Evolutionary conservation across 2,113 vertebrate genomes (phyloP).

Genomic region (Pimephales promelas): DNA sequence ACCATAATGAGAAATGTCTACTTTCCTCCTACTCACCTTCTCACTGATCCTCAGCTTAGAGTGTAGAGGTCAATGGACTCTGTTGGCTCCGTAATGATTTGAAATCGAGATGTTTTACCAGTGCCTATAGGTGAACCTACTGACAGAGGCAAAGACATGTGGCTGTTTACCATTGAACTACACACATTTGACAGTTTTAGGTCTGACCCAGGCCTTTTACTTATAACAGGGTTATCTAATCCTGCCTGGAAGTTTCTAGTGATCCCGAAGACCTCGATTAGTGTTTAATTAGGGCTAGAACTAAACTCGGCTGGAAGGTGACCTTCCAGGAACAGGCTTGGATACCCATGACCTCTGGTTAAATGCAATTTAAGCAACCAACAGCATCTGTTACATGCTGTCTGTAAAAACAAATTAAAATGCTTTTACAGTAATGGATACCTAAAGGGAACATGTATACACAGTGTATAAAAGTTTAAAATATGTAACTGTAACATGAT

Average conservation of each 20-base stretch:
- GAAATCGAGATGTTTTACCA: slow-evolving; percentile 27
- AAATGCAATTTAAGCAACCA: background rate
- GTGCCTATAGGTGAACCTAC: background rate
- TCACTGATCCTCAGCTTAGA: slow-evolving; percentile 35
- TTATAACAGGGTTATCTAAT: background rate
- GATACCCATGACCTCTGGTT: background rate
- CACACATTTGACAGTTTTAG: slow-evolving; percentile 8
- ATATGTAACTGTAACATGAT: background rate
- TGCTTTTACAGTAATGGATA: background rate
- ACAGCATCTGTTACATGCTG: background rate
- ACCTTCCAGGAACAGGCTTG: background rate
- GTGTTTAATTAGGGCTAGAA: background rate
- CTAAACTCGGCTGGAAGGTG: background rate
- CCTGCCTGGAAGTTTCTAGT: background rate
- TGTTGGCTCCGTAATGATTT: slow-evolving; percentile 9
- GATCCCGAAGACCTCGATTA: background rate
- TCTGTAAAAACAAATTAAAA: background rate
- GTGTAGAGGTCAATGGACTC: slow-evolving; percentile 38
- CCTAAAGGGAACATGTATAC: background rate
- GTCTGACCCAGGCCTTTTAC: background rate
- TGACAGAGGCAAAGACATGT: slow-evolving; percentile 20
- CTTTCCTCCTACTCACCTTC: slow-evolving; percentile 10
- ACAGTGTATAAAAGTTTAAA: background rate
- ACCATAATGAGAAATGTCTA: slow-evolving; percentile 39
- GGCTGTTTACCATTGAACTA: slow-evolving; percentile 25